phyloP scores from a whole-genome alignment of 2,888 invertebrate species.

The Aquatica leii region DNA sequence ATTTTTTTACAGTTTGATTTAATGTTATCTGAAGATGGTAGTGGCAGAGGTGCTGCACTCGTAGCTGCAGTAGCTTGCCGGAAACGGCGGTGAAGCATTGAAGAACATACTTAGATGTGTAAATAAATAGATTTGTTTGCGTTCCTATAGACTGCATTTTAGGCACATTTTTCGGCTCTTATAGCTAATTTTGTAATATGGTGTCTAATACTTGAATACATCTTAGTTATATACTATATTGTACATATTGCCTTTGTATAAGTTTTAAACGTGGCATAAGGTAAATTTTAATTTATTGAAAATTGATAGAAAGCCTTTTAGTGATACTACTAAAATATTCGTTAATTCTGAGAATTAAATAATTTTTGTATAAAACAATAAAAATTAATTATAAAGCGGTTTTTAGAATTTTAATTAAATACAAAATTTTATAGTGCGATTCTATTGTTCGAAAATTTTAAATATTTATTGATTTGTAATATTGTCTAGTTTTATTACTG shows the following conservation, averaged over 20 bases:
- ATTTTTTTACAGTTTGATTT: constrained; percentile 78
- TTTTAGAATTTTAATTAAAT: no score
- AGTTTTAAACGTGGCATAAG: constrained; percentile 4
- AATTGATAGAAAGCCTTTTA: constrained; percentile 1
- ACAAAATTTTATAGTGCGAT: no score
- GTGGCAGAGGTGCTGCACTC: constrained; percentile 94
- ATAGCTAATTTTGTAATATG: constrained; percentile 32
- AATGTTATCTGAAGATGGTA: constrained; percentile 95
- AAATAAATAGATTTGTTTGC: constrained; percentile 38
- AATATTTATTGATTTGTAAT: constrained; percentile 5
- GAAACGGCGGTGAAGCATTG: constrained; percentile 54
- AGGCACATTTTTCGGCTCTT: constrained; percentile 31
- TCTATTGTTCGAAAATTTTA: constrained; percentile 1
- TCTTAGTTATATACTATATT: constrained; percentile 20
- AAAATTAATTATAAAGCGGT: neutral
- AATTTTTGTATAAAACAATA: constrained; percentile 1
- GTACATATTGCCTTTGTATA: constrained; percentile 27
- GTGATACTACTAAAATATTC: neutral
- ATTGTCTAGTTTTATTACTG: neutral
- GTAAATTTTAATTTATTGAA: constrained; percentile 7
- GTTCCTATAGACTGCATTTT: constrained; percentile 42
- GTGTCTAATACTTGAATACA: constrained; percentile 27
- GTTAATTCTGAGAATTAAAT: constrained; percentile 9
- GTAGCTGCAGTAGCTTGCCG: constrained; percentile 93
- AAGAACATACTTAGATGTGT: constrained; percentile 21